Base-by-base conservation (phyloP, 2,888 invertebrate genomes). In the Eledona agricola region DNA sequence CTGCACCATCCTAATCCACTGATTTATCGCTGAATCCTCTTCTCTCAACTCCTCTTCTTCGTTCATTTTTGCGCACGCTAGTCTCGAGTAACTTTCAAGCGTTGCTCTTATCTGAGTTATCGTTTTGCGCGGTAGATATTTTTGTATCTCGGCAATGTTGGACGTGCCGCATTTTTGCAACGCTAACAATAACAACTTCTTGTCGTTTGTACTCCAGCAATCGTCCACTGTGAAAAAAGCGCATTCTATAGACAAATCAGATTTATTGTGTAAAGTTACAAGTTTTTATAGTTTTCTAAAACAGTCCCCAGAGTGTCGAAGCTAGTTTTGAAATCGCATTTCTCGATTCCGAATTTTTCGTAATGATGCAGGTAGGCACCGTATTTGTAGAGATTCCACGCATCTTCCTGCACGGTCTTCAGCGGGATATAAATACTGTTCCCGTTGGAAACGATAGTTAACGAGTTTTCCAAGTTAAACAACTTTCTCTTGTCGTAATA, bases 291-390 rank as follows among this genome's bases (percentile, higher is more conserved):
- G 53, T 72, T 66, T 58, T 77, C 72, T 17, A 79, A 66, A 49
- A 79, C 62, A 60, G 72, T 77, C 68, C 80, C 80, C 51, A 79
- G 56, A 62, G 73, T 74, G 22, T 78, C 75, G 67, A 82, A 81
- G n/a, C 78, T 72, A 55, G 74, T 66, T 28, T 76, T 62, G 65
- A 81, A 80, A 55, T 79, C 76, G 22, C 77, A 72, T 23, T 79
- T 78, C 52, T 76, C 75, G 20, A 81, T 63, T 19, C 76, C 78
- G 63, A 72, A 78, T 52, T 78, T 76, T 55, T 72, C 73, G 60
- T 80, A 82, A 51, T 79, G 80, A 69, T 82, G 81, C 20, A 81
- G 62, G 66, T 78, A 81, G 4, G 81, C 80, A 17, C 74, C 74
- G 63, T 78, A 72, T 1, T 72, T 70, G 62, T 78, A 81, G 45